Evolutionary conservation across 1,140 invertebrate species (phyloP), one percentile per base, ranked within the genome.

Genomic region (Trichomalopsis sarcophagae): DNA sequence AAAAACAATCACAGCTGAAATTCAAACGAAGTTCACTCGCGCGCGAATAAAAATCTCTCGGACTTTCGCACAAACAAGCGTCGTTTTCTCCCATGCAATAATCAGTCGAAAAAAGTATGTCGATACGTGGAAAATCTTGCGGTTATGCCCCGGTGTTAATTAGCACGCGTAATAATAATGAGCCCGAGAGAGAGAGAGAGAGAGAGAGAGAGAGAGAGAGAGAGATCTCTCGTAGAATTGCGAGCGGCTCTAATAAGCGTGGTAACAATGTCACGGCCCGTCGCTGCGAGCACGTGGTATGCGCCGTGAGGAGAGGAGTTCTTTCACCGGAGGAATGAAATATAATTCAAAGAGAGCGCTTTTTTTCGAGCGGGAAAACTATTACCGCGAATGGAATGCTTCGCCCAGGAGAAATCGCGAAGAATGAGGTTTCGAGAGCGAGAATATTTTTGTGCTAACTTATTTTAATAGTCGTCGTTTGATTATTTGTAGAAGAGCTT

Each of bases 91-190:
- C 55, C 21, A n/a, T n/a, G 6, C 4, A 62, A 62, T 62, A 21
- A 17, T 7, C 1, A 7, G 5, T 50, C 14, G 47, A 17, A 50
- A 62, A 62, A 62, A 21, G 55, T 62, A n/a, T 62, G 55, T 62
- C 55, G 55, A 7, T 27, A 27, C 55, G 47, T 14, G 14, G 17
- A 7, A 62, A 62, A 62, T 62, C 55, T 62, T 21, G 55, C 5
- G 4, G 14, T 5, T 55, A 55, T 55, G 17, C 17, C 7, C 9
- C 68, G 4, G 2, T n/a, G 69, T 33, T 33, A 71, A 71, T 71
- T 71, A 71, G 69, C 69, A 71, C 69, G 69, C 69, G 69, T 71
- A 71, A 71, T 71, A 71, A 71, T 71, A 71, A 71, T 33, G 10
- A 30, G 69, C 27, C 27, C 40, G 40, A 40, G 40, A 27, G 27